Conservation (phyloP, 2,888 invertebrate genomes). For the Zaprionus lineosus region DNA sequence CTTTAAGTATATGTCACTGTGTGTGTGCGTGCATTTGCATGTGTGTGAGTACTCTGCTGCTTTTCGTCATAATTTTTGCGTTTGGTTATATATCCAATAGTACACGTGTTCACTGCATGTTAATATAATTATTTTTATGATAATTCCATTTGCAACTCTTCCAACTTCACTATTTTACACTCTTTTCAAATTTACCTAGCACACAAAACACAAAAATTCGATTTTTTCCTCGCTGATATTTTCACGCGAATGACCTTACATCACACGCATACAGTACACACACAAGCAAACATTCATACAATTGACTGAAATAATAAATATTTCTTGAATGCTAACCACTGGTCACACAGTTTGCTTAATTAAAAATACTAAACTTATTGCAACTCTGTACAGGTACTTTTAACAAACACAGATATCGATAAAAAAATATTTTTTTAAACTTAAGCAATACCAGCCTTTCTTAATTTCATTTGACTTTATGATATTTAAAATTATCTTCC, state of each 20-base stretch:
- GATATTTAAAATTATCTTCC: no score
- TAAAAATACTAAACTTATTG: slow-evolving; percentile 30
- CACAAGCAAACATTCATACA: slow-evolving; percentile 42
- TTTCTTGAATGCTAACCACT: slow-evolving; percentile 19
- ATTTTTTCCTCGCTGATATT: slow-evolving; percentile 80
- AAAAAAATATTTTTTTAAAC: no score
- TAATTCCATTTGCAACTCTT: slow-evolving; percentile 33
- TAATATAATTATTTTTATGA: slow-evolving; percentile 35
- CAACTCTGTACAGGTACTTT: slow-evolving; percentile 11
- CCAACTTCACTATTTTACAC: slow-evolving; percentile 52
- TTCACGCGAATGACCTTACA: slow-evolving; percentile 79
- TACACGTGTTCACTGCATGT: slow-evolving; percentile 40
- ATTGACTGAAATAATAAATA: slow-evolving; percentile 12
- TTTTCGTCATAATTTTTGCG: slow-evolving; percentile 66
- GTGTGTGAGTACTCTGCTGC: slow-evolving; percentile 52
- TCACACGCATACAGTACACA: slow-evolving; percentile 75
- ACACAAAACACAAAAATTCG: slow-evolving; percentile 82
- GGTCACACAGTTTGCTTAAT: slow-evolving; percentile 30
- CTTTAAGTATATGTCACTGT: slow-evolving; percentile 24
- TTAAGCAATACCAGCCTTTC: no score
- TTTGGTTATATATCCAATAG: slow-evolving; percentile 44
- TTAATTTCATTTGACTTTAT: no score
- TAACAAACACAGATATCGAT: slow-evolving; percentile 24
- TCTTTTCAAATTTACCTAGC: slow-evolving; percentile 78
- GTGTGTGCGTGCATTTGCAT: slow-evolving; percentile 30